Evolutionary conservation across 2,888 invertebrate species (phyloP), one percentile per base, ranked within the genome.

Genomic region (Lochmaea crataegi): DNA sequence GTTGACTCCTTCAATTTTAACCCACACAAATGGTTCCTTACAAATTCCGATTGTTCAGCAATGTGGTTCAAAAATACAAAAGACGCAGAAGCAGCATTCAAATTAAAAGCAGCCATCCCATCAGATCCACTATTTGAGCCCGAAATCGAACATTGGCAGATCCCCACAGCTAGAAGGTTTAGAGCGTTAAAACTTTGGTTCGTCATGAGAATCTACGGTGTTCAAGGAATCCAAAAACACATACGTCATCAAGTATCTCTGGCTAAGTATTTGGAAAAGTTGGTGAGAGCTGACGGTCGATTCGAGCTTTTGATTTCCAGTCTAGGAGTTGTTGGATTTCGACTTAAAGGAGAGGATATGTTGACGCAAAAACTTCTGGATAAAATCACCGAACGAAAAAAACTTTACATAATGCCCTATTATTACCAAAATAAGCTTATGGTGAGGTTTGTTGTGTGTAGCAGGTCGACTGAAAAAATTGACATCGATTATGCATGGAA

Each of bases 151-250:
- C 93, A 96, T 82, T 95, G 95, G 95, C 95, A 96, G 86, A 94
- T 96, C 84, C 92, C 95, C 5, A 88, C 97, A 32, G 96, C 96
- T 0, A 90, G 97, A 58, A 89, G 96, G 78, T 97, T 98, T 85
- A 91, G 97, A 63, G 92, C 98, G 0, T 87, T 98, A 22, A 98
- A 98, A 86, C 87, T 98, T n/a, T 98, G 98, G 98, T 95, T 96
- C 76, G 96, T 96, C 0, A 87, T 98, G 80, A 90, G 96, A 77
- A 88, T 93, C 71, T 93, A 94, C 80, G 98, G 98, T 0, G 91
- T 93, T 4, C 91, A 93, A 82, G 94, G 95, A 4, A 87, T 98
- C 5, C 92, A 94, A 79, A 90, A 90, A 5, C 91, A 94, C 83
- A 92, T 98, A 38, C 90, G 96, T 69, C 90, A 91, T 71, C 94